These are phyloP conservation scores for Ecdyonurus torrentis DNA, from an alignment of 2,888 invertebrate genomes.

Conservation along the genomic window DNA sequence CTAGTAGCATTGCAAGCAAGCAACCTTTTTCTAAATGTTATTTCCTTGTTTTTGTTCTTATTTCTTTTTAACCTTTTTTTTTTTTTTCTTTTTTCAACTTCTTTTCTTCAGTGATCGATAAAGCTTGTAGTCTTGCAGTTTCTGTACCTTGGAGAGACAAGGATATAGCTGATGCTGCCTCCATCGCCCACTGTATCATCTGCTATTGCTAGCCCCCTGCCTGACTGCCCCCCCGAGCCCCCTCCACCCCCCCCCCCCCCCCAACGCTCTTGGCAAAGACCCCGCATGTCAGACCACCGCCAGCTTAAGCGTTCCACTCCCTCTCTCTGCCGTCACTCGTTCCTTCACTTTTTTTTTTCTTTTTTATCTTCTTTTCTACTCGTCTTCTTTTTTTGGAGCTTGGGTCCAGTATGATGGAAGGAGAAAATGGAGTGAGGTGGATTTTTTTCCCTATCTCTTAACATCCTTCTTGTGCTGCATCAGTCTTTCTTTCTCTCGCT, in stretches of 20 bases:
- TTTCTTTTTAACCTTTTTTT: not conserved
- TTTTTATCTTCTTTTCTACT: not conserved
- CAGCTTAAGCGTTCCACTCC: not conserved
- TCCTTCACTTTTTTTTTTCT: not conserved
- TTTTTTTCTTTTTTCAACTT: too few relatives aligned
- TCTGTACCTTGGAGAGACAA: constrained; percentile 4
- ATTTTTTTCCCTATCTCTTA: constrained; percentile 1
- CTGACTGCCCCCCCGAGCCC: too few relatives aligned
- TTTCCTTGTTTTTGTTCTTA: not conserved
- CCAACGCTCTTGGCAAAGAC: not conserved
- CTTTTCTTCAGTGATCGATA: not conserved
- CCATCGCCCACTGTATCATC: not conserved
- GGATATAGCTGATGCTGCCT: not conserved
- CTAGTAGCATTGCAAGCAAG: not conserved
- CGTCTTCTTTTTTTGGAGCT: not conserved
- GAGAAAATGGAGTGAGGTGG: not conserved
- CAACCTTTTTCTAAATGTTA: not conserved
- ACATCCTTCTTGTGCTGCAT: not conserved
- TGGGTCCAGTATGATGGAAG: not conserved
- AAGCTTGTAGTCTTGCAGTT: constrained; percentile 4
- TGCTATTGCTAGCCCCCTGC: not conserved
- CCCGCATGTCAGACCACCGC: not conserved
- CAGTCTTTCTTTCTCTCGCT: not conserved
- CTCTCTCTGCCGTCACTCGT: not conserved
- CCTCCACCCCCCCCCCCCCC: too few relatives aligned